phyloP scores from a whole-genome alignment of 2,797 vertebrate species.

The Acestrorhynchus altus region DNA sequence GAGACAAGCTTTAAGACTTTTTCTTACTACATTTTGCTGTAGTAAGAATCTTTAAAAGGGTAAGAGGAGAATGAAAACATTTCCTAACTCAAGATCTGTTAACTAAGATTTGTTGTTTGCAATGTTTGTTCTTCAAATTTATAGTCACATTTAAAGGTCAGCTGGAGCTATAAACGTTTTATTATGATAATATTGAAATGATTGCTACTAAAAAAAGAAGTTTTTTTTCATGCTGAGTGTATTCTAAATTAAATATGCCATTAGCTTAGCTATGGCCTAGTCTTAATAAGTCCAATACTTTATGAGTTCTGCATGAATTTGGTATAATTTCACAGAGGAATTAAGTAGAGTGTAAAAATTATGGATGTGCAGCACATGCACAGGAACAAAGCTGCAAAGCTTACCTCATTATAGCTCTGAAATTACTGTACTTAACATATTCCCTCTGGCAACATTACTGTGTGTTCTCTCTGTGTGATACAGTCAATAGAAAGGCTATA shows the following conservation, averaged over 20 bases:
- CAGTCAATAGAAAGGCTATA: background rate
- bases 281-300: background rate
- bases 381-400: background rate
- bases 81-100: too few relatives aligned
- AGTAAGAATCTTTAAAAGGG: too few relatives aligned
- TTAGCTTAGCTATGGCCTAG: background rate
- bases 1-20: too few relatives aligned
- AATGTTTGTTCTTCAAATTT: too few relatives aligned
- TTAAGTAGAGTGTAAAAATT: background rate
- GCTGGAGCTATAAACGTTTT: background rate
- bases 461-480: background rate
- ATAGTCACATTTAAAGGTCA: too few relatives aligned
- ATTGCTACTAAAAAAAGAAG: background rate
- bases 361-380: background rate
- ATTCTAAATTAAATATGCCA: slow-evolving; percentile 6
- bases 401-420: background rate
- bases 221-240: background rate
- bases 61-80: too few relatives aligned
- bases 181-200: background rate
- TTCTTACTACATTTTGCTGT: too few relatives aligned
- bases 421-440: background rate
- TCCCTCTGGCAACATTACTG: background rate
- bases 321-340: slow-evolving; percentile 10
- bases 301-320: background rate
- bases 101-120: too few relatives aligned